Evolutionary conservation across 2,113 vertebrate genomes (phyloP).

Genomic region (Sialia sialis): DNA sequence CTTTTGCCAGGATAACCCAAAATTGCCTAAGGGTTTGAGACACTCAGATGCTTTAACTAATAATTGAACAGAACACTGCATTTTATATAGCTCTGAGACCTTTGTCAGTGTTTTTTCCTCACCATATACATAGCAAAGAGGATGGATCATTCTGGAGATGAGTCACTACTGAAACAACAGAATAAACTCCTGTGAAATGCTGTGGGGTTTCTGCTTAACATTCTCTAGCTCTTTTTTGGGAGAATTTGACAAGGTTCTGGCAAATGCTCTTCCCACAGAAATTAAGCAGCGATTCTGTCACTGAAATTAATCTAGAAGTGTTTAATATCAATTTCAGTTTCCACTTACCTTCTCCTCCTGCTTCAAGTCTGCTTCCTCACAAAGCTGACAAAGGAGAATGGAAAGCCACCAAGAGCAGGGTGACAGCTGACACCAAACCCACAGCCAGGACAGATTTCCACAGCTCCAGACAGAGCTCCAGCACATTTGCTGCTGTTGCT

Average conservation of each 20-base stretch:
- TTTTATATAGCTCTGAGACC: background rate
- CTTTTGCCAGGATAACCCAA: background rate
- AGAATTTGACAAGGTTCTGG: background rate
- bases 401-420: background rate
- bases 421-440: background rate
- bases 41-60: background rate
- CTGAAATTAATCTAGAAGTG: slow-evolving; percentile 2
- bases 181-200: slow-evolving; percentile 18
- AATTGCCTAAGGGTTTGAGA: background rate
- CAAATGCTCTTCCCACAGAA: background rate
- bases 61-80: background rate
- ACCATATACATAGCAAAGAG: background rate
- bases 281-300: background rate
- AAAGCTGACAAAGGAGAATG: background rate
- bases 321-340: background rate
- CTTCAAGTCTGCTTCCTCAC: background rate
- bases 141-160: slow-evolving; percentile 22
- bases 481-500: background rate
- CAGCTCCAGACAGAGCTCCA: background rate
- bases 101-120: background rate
- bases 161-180: slow-evolving; percentile 48
- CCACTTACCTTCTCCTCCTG: background rate
- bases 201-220: background rate
- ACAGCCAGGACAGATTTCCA: background rate
- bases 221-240: background rate